Evolutionary conservation across 2,797 vertebrate species (phyloP), one percentile per base, ranked within the genome.

Genomic region (Hoplostethus mediterraneus): DNA sequence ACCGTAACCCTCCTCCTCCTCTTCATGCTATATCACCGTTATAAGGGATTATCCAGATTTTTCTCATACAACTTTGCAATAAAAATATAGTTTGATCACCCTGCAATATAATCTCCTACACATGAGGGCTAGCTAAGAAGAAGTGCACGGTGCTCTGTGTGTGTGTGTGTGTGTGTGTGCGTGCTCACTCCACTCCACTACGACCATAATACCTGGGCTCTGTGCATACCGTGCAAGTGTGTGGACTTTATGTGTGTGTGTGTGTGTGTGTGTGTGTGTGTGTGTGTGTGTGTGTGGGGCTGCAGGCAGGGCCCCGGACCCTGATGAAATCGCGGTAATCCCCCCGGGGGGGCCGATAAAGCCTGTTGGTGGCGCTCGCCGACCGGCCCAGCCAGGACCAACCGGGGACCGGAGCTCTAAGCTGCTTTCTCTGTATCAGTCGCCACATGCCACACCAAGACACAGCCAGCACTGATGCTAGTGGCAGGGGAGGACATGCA

Each of bases 341-440:
- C 88, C 57, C 36, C 21, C 21, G 21, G 21, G 1, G 21, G 1
- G 73, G 84, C 53, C n/a, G 85, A 89, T 90, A 91, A 91, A 87
- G 75, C 82, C 76, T 67, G 81, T 85, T 79, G 84, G 92, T 90
- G 88, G 86, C 62, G 38, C 79, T 76, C 78, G 45, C 85, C 77
- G 51, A 75, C 75, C 65, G 62, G 83, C 68, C 84, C 84, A 69
- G 80, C 81, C 75, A 10, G 81, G 88, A 80, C 88, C 85, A 3
- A 66, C 81, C 76, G 44, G 86, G 86, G 83, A 88, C 84, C 83
- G 45, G 79, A 85, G 78, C 75, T 36, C 66, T 94, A 95, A 95
- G 94, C 94, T 91, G 91, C 93, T 95, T 95, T 94, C 85, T 63
- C 87, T 81, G 94, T 94, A 90, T 93, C 93, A 94, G 92, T 78